Conservation (phyloP, 2,888 invertebrate genomes). For the Apamea monoglypha region DNA sequence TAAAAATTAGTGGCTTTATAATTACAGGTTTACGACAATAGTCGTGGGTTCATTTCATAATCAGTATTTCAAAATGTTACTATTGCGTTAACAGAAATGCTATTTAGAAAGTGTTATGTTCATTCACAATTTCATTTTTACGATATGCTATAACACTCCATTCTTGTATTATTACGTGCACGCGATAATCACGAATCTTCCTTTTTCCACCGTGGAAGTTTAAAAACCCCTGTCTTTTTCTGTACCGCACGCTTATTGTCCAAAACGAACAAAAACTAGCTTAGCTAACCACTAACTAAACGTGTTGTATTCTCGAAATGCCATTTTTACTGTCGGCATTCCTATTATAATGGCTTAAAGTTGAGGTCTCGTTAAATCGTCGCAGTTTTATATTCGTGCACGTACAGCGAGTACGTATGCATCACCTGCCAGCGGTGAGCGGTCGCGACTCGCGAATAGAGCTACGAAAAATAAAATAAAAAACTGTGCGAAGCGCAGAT, state of each 20-base stretch:
- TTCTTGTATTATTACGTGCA: constrained; percentile 34
- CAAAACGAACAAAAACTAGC: constrained; percentile 36
- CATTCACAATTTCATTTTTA: constrained; percentile 34
- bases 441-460: constrained; percentile 49
- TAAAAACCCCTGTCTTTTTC: constrained; percentile 12
- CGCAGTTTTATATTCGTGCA: constrained; percentile 63
- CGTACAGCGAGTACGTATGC: constrained; percentile 36
- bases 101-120: constrained; percentile 50
- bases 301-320: constrained; percentile 47
- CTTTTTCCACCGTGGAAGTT: constrained; percentile 13
- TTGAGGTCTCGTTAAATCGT: constrained; percentile 67
- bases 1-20: constrained; percentile 48
- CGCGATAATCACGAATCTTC: constrained; percentile 23
- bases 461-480: constrained; percentile 59
- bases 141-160: constrained; percentile 32
- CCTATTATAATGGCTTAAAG: constrained; percentile 54
- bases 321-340: constrained; percentile 55
- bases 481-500: constrained; percentile 62
- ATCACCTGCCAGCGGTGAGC: constrained; percentile 68
- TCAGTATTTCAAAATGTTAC: constrained; percentile 31
- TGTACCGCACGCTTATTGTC: constrained; percentile 17
- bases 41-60: constrained; percentile 25
- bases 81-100: constrained; percentile 24
- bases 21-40: constrained; percentile 42
- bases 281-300: constrained; percentile 51